A percentile compares a stretch with the other conserved stretches of the same genome.
These are phyloP conservation scores for Lagopus leucura DNA, from an alignment of 2,113 vertebrate genomes.

Conservation along the genomic window DNA sequence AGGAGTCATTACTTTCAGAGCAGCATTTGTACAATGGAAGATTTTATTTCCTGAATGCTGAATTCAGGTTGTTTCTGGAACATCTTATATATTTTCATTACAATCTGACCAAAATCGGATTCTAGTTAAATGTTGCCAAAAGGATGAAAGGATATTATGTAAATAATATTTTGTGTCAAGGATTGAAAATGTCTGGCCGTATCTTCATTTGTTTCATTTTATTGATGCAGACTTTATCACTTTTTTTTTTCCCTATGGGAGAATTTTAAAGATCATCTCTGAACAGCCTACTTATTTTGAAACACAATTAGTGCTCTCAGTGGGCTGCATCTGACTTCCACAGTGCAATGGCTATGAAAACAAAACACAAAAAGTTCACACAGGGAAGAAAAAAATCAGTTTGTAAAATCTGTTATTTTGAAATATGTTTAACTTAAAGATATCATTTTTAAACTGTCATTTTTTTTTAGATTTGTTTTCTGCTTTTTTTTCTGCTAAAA, in stretches of 20 bases:
- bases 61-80: neutral
- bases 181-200: neutral
- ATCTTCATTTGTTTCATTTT: neutral
- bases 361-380: neutral
- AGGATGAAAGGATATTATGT: neutral
- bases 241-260: neutral
- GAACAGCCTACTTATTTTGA: neutral
- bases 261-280: neutral
- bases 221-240: rapidly evolving
- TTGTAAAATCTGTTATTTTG: neutral
- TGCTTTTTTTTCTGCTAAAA: neutral
- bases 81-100: neutral
- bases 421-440: neutral
- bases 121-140: neutral
- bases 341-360: neutral
- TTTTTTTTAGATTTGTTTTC: neutral
- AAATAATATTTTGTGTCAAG: neutral
- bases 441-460: neutral
- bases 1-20: no score
- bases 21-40: neutral
- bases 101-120: neutral
- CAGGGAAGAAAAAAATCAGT: neutral
- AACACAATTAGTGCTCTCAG: neutral
- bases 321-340: neutral
- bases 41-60: neutral